Conservation (phyloP, 2,888 invertebrate genomes). For the Machimus rusticus region DNA sequence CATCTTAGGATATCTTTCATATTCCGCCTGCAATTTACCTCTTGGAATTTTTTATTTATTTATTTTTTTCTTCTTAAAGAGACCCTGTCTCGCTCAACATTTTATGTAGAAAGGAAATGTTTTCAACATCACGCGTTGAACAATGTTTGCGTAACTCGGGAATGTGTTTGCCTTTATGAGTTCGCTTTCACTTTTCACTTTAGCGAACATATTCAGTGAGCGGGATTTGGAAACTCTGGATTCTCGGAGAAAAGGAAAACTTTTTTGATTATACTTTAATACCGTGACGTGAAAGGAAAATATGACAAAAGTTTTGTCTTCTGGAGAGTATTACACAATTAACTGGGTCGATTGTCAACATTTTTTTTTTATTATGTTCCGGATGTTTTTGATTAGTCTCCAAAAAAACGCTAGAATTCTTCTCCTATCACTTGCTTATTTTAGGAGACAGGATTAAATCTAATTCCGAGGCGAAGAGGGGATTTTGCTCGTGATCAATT, state of each 20-base stretch:
- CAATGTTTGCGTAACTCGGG: neutral
- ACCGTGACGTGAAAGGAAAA: neutral
- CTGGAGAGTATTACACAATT: neutral
- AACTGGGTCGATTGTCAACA: neutral
- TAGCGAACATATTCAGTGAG: neutral
- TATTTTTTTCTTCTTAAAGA: neutral
- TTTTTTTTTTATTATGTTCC: neutral
- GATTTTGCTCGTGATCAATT: neutral
- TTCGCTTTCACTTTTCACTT: neutral
- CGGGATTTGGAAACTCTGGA: neutral
- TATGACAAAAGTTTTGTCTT: neutral
- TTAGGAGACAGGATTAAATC: neutral
- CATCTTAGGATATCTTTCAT: conserved; percentile 27
- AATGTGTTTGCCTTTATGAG: neutral
- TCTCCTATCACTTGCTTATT: neutral
- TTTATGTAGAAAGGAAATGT: neutral
- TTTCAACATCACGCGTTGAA: neutral
- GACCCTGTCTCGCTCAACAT: neutral
- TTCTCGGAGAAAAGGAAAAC: neutral
- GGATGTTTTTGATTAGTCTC: neutral
- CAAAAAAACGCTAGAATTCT: neutral
- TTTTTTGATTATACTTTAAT: neutral
- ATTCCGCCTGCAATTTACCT: conserved; percentile 5
- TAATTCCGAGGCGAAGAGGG: neutral
- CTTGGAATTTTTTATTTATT: neutral